These are phyloP conservation scores for Tetramorium bicarinatum DNA, from an alignment of 2,888 invertebrate genomes.

Conservation along the genomic window DNA sequence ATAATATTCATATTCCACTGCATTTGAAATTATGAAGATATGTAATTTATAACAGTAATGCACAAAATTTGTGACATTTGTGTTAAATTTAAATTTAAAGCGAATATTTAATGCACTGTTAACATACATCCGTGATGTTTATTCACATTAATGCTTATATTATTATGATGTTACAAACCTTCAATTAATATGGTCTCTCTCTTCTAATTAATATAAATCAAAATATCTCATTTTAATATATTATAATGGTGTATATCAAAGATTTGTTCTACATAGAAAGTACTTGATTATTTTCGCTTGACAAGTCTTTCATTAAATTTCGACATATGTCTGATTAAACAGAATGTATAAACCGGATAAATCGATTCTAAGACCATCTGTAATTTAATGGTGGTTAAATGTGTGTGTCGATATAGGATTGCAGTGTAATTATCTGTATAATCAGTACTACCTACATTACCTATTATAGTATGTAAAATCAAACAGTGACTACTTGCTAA, in stretches of 20 bases:
- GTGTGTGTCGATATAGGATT: background rate
- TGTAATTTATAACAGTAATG: background rate
- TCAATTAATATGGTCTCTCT: background rate
- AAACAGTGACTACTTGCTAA: background rate
- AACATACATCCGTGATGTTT: background rate
- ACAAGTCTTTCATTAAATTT: slow-evolving; percentile 20
- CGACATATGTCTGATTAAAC: background rate
- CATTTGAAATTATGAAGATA: slow-evolving; percentile 2
- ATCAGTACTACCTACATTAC: background rate
- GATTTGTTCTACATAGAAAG: background rate
- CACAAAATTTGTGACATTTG: background rate
- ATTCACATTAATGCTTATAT: background rate
- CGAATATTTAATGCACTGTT: background rate
- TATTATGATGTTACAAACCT: background rate
- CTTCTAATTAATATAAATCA: background rate
- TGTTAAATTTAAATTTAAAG: background rate
- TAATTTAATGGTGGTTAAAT: slow-evolving; percentile 25
- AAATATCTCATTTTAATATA: background rate
- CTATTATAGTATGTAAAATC: background rate
- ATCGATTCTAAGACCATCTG: slow-evolving; percentile 24
- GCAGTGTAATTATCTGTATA: background rate
- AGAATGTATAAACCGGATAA: background rate
- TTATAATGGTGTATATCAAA: background rate
- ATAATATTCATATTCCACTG: background rate
- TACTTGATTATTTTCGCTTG: background rate